Percentiles rank a stretch among this genome's conserved stretches.
Evolutionary conservation across 2,888 invertebrate species (phyloP).

Genomic region (Siphlonurus alternatus): DNA sequence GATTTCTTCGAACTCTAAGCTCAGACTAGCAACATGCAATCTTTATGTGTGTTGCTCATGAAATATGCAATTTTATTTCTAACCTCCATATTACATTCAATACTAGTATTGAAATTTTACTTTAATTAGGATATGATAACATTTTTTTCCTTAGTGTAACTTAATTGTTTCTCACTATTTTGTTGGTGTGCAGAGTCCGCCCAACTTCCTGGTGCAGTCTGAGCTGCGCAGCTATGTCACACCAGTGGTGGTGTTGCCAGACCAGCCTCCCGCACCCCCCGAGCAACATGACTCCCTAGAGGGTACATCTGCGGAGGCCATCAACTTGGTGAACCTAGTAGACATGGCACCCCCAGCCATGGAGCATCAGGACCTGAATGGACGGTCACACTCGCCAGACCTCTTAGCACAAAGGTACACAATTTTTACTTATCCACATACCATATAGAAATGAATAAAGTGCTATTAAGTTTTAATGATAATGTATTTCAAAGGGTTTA

Average conservation of each 20-base stretch:
- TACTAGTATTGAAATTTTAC: too few species aligned
- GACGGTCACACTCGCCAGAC: slow-evolving; percentile 28
- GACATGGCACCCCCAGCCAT: slow-evolving; percentile 15
- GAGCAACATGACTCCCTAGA: slow-evolving; percentile 32
- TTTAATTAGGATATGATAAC: too few species aligned
- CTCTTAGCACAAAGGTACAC: slow-evolving; percentile 29
- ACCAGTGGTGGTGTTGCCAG: slow-evolving; percentile 76
- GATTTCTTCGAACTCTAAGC: too few species aligned
- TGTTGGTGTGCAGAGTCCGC: slow-evolving; percentile 46
- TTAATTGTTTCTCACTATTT: too few species aligned
- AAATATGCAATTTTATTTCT: too few species aligned
- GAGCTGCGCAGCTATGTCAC: slow-evolving; percentile 88
- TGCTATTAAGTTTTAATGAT: too few species aligned
- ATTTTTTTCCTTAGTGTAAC: too few species aligned
- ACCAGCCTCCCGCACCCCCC: slow-evolving; percentile 47
- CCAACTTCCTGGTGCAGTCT: slow-evolving; percentile 84
- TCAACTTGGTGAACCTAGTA: slow-evolving; percentile 32
- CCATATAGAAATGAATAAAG: too few species aligned
- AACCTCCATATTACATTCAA: too few species aligned
- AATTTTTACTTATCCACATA: slow-evolving; percentile 9
- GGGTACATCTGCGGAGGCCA: slow-evolving; percentile 32
- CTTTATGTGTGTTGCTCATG: too few species aligned
- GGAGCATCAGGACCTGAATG: neutral
- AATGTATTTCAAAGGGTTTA: too few species aligned
- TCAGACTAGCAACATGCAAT: too few species aligned